phyloP scores from a whole-genome alignment of 1,140 invertebrate species.

The Drosophila cardini region DNA sequence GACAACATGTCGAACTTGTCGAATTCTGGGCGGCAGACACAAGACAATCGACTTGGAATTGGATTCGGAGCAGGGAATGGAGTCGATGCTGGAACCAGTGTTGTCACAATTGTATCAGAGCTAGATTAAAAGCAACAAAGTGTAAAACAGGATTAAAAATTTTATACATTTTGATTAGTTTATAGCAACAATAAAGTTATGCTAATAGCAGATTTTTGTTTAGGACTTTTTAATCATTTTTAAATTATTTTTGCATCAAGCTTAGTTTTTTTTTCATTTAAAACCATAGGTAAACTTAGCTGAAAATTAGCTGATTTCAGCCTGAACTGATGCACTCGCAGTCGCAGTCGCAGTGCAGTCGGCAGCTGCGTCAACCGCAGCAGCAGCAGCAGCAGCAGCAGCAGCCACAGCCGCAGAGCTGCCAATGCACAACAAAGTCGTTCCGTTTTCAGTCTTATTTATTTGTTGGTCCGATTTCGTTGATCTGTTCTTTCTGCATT shows the following conservation, averaged over 20 bases:
- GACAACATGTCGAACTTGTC: conserved; percentile 74
- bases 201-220: too few species aligned
- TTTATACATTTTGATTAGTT: too few species aligned
- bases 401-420: conserved; percentile 47
- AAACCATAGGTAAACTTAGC: too few species aligned
- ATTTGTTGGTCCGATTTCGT: conserved; percentile 62
- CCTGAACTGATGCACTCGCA: too few species aligned
- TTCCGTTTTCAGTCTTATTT: conserved; percentile 62
- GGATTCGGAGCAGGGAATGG: neutral
- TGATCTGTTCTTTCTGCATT: conserved; percentile 57
- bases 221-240: too few species aligned
- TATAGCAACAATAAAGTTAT: too few species aligned
- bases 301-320: too few species aligned
- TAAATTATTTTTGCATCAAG: too few species aligned
- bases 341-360: conserved; percentile 1
- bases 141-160: too few species aligned
- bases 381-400: neutral
- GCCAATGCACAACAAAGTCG: conserved; percentile 74
- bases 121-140: too few species aligned
- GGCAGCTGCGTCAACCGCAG: conserved; percentile 1
- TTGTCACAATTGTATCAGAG: neutral
- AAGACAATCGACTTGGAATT: conserved; percentile 8
- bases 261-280: too few species aligned
- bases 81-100: neutral
- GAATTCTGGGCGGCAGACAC: conserved; percentile 2